These are phyloP conservation scores for Torymus tubicola DNA, from an alignment of 2,888 invertebrate genomes.

Conservation along the genomic window DNA sequence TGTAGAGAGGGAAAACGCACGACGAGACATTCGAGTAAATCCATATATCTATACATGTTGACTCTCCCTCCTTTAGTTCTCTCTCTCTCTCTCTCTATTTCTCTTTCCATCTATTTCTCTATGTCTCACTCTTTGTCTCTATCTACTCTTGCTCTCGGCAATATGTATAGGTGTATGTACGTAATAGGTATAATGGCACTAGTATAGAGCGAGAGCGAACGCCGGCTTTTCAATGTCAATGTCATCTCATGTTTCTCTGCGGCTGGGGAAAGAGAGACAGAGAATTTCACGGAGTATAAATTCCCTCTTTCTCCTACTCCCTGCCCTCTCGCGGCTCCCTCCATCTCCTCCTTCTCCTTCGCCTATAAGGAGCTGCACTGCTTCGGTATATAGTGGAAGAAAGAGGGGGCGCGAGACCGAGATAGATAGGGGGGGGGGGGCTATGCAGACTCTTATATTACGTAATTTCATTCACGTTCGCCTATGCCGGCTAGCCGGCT, in stretches of 20 bases:
- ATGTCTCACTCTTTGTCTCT: neutral
- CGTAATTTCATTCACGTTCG: constrained; percentile 63
- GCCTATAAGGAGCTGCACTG: constrained; percentile 23
- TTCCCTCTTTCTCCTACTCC: constrained; percentile 19
- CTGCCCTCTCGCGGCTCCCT: neutral
- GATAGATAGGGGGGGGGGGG: neutral
- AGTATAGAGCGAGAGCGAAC: constrained; percentile 23
- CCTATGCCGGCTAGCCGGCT: constrained; percentile 9
- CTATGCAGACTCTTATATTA: constrained; percentile 58
- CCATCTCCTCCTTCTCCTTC: constrained; percentile 5
- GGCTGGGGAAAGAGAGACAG: constrained; percentile 5
- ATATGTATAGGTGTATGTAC: neutral
- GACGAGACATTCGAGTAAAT: constrained; percentile 36
- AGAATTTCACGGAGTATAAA: constrained; percentile 47
- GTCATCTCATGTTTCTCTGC: constrained; percentile 53
- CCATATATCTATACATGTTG: constrained; percentile 15
- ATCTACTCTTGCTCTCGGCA: constrained; percentile 1
- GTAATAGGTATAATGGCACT: constrained; percentile 23
- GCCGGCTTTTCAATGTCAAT: constrained; percentile 55
- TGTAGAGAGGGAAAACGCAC: constrained; percentile 22
- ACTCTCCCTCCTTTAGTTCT: neutral
- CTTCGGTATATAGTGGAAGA: neutral
- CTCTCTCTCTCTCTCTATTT: constrained; percentile 3
- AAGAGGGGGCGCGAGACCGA: constrained; percentile 4
- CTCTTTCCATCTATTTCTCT: constrained; percentile 19